Percentiles rank a stretch among this genome's conserved stretches.
Evolutionary conservation across 2,888 invertebrate genomes (phyloP).

Genomic region (Plagodis pulveraria): DNA sequence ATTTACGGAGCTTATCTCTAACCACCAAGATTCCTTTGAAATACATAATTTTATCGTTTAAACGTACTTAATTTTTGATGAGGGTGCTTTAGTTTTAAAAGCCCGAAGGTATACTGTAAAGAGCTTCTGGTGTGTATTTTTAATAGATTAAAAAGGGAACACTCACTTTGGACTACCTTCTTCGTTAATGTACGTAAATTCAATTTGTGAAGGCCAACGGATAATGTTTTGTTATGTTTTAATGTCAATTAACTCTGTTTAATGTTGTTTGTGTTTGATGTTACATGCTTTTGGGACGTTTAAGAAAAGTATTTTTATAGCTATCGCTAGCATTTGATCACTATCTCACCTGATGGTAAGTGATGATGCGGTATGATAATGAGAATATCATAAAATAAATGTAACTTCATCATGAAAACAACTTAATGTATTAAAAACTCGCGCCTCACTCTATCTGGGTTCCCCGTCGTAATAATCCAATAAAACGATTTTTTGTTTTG

Average conservation of each 20-base stretch:
- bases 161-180: conserved; percentile 14
- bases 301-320: neutral
- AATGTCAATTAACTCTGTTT: neutral
- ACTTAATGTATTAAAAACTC: too few species aligned
- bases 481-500: too few species aligned
- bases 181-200: conserved; percentile 12
- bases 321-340: too few species aligned
- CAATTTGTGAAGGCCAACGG: neutral
- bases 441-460: too few species aligned
- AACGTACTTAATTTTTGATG: conserved; percentile 26
- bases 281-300: too few species aligned
- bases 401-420: too few species aligned
- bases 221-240: neutral
- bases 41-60: conserved; percentile 16
- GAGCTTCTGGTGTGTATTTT: conserved; percentile 27
- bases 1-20: conserved; percentile 2
- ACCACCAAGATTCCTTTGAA: conserved; percentile 8
- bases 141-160: conserved; percentile 32
- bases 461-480: too few species aligned
- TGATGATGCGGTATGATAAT: too few species aligned
- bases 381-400: too few species aligned
- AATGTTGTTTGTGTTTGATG: conserved; percentile 1
- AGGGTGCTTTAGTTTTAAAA: conserved; percentile 20
- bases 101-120: conserved; percentile 16
- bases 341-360: too few species aligned